Percentiles rank a stretch among this genome's conserved stretches.
These are phyloP conservation scores for Blastomussa wellsi DNA, from an alignment of 92 coral and sea anemone genomes.

Conservation along the genomic window DNA sequence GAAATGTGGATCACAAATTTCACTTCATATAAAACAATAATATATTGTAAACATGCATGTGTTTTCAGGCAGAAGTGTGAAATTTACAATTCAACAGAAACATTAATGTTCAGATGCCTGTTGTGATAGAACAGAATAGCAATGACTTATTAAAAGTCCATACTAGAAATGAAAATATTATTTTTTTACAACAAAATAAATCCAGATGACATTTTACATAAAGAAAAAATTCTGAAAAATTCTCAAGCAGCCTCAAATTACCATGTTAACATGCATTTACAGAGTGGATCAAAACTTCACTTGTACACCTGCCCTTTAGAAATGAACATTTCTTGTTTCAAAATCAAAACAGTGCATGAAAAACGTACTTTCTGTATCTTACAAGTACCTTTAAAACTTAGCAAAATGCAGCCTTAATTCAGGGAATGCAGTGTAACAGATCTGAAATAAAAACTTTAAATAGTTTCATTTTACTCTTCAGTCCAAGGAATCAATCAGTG, in stretches of 20 bases:
- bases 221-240: slow-evolving; percentile 6
- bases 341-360: background rate
- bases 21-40: background rate
- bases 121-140: background rate
- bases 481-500: background rate
- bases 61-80: background rate
- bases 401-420: background rate
- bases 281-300: background rate
- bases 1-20: background rate
- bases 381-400: background rate
- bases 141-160: background rate
- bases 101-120: background rate
- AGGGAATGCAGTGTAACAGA: background rate
- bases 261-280: background rate
- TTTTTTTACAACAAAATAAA: background rate
- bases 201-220: background rate
- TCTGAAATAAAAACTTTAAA: background rate
- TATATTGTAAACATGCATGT: background rate
- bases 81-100: background rate
- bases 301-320: background rate
- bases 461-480: background rate
- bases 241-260: background rate
- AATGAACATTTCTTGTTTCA: background rate
- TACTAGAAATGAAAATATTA: background rate
- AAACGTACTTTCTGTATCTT: background rate